Percentiles rank a stretch among this genome's conserved stretches.
These are phyloP conservation scores for Drosophila percnosoma DNA, from an alignment of 2,888 invertebrate species.

Conservation along the genomic window DNA sequence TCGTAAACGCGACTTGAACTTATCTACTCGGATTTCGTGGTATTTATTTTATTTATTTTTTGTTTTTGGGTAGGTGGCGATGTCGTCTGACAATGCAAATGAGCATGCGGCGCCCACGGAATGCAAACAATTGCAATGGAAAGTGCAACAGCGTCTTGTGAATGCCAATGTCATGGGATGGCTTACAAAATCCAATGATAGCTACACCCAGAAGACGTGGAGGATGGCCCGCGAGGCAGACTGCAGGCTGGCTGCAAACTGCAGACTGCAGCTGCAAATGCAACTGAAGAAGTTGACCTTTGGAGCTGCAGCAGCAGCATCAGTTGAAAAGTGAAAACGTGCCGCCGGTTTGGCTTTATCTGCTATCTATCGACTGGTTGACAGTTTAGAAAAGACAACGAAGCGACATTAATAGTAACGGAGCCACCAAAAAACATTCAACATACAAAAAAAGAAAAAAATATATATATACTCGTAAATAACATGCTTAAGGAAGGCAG, in stretches of 20 bases:
- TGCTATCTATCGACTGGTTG: slow-evolving; percentile 64
- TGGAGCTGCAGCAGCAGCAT: slow-evolving; percentile 26
- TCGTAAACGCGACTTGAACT: slow-evolving; percentile 23
- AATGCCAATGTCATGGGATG: slow-evolving; percentile 25
- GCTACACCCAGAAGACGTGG: slow-evolving; percentile 31
- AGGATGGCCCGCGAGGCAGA: not conserved
- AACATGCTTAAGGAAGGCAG: slow-evolving; percentile 33
- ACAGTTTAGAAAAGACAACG: slow-evolving; percentile 75
- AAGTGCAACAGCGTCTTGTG: slow-evolving; percentile 42
- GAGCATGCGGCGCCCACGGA: slow-evolving; percentile 27
- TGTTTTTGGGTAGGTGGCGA: slow-evolving; percentile 5
- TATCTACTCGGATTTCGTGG: slow-evolving; percentile 10
- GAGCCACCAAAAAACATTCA: slow-evolving; percentile 28
- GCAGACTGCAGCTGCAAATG: slow-evolving; percentile 19
- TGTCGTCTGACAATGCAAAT: slow-evolving; percentile 23
- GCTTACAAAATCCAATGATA: slow-evolving; percentile 64
- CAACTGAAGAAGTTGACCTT: slow-evolving; percentile 58
- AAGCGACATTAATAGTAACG: slow-evolving; percentile 39
- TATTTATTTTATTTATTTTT: not conserved
- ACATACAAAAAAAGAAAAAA: not conserved
- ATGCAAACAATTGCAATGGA: slow-evolving; percentile 46
- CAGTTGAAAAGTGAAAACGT: slow-evolving; percentile 76
- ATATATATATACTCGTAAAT: slow-evolving; percentile 22
- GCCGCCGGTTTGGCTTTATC: slow-evolving; percentile 47
- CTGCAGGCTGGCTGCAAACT: not conserved